phyloP scores from a whole-genome alignment of 2,888 invertebrate species.

The Aspidiotus destructor region DNA sequence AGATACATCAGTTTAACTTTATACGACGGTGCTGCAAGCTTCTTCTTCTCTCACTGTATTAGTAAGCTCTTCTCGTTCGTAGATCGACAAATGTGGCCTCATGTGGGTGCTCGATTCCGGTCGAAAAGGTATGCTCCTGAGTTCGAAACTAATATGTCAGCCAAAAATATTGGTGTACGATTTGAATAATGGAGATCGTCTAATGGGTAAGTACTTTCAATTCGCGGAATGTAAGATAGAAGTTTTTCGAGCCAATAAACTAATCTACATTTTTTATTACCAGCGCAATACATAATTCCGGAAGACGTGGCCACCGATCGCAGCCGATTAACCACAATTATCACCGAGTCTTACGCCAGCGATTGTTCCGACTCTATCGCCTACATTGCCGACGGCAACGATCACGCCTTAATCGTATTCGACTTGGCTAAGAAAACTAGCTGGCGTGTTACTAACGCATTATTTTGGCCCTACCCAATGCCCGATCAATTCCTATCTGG shows the following conservation, averaged over 20 bases:
- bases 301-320: slow-evolving; percentile 7
- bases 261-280: neutral
- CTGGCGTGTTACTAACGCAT: slow-evolving; percentile 54
- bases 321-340: slow-evolving; percentile 45
- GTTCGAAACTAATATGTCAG: slow-evolving; percentile 47
- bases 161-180: slow-evolving; percentile 63
- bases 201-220: slow-evolving; percentile 5
- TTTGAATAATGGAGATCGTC: slow-evolving; percentile 45
- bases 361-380: slow-evolving; percentile 53
- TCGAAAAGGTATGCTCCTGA: slow-evolving; percentile 51
- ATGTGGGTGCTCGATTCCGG: slow-evolving; percentile 73
- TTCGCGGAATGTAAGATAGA: neutral
- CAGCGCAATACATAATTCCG: slow-evolving; percentile 37
- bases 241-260: neutral
- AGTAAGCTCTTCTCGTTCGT: neutral
- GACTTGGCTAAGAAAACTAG: slow-evolving; percentile 50
- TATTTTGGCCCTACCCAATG: slow-evolving; percentile 56
- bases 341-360: slow-evolving; percentile 51
- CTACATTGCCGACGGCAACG: slow-evolving; percentile 59
- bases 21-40: no score
- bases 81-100: slow-evolving; percentile 59
- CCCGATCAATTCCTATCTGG: slow-evolving; percentile 63
- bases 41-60: no score
- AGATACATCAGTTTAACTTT: no score
- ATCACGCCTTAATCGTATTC: slow-evolving; percentile 54